Conservation (phyloP, 2,797 vertebrate genomes). For the Aplochiton taeniatus region DNA sequence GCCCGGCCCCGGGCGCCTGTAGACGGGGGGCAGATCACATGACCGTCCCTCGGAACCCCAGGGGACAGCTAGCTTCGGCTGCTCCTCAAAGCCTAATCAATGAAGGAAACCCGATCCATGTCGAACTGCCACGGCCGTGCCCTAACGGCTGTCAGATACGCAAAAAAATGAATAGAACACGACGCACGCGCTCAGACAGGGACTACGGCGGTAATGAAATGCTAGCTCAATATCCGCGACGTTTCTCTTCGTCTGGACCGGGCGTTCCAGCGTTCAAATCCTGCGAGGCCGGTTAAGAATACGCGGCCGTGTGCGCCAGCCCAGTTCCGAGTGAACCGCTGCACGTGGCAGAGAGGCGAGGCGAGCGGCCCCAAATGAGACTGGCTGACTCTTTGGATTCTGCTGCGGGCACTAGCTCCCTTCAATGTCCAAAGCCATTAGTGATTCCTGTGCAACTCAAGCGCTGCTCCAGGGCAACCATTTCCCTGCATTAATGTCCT, state of each 20-base stretch:
- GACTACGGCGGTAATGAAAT: no score
- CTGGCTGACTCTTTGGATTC: constrained; percentile 68
- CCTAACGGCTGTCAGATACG: constrained; percentile 32
- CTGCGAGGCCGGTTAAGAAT: constrained; percentile 22
- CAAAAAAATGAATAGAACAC: constrained; percentile 17
- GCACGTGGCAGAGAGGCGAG: constrained; percentile 37
- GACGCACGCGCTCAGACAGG: no score
- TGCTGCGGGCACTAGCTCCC: constrained; percentile 68
- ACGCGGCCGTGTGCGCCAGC: constrained; percentile 46
- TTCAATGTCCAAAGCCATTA: constrained; percentile 76
- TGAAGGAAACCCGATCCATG: constrained; percentile 68
- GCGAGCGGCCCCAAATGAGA: constrained; percentile 47
- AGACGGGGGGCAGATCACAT: constrained; percentile 66
- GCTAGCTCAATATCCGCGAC: background rate
- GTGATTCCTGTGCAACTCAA: constrained; percentile 70
- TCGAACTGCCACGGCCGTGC: no score
- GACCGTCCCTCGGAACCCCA: constrained; percentile 58
- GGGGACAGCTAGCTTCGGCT: constrained; percentile 67
- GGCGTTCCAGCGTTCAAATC: constrained; percentile 32
- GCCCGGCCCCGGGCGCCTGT: constrained; percentile 32
- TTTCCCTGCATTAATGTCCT: constrained; percentile 74
- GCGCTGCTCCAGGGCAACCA: constrained; percentile 68
- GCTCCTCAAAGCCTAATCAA: constrained; percentile 71
- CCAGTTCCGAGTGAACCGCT: constrained; percentile 56
- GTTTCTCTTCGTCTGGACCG: constrained; percentile 36